Base-by-base conservation (phyloP, 2,888 invertebrate species). In the Xiphydria camelus region DNA sequence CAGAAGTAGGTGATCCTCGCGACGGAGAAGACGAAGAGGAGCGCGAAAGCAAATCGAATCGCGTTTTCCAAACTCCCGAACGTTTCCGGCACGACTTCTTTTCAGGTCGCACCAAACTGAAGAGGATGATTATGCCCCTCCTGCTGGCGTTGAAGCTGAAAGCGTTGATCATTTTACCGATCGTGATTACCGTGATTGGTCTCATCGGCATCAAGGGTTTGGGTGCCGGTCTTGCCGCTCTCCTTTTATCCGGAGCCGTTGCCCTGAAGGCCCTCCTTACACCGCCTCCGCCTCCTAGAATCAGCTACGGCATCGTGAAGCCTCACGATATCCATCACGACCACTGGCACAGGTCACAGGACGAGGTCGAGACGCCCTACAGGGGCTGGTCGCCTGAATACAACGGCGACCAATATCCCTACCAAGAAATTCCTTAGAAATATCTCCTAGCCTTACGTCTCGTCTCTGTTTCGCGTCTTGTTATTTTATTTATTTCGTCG, bases 191-290 rank as follows among this genome's bases (percentile, higher is more conserved):
- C 17, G 66, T 81, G 44, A 79, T 86, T 33, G 82, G 82, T n/a
- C 71, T 85, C 49, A 78, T 86, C 36, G 83, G 85, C 5, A 79
- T 86, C 59, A 86, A 85, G 71, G 85, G 84, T 41, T 76, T 86
- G 41, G 83, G 82, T 45, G 80, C 82, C 20, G 83, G 85, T 36
- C 64, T 84, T 32, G 76, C 83, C 51, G 83, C 86, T 19, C 75
- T 86, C 49, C 73, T 83, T 23, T 75, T 86, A 25, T 82, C 85
- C 17, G 83, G 82, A 4, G 73, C 73, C 3, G 64, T 74, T 0
- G 70, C 68, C 41, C 49, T 75, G 2, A 74, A 73, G 37, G 62
- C 70, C n/a, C 54, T 73, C 6, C 45, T 74, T 9, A 67, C 71
- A 14, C 67, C 68, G 3, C 40, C 39, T 1, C 31, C 47, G 19